phyloP scores from a whole-genome alignment of 2,797 vertebrate species.

The Streptopelia turtur region DNA sequence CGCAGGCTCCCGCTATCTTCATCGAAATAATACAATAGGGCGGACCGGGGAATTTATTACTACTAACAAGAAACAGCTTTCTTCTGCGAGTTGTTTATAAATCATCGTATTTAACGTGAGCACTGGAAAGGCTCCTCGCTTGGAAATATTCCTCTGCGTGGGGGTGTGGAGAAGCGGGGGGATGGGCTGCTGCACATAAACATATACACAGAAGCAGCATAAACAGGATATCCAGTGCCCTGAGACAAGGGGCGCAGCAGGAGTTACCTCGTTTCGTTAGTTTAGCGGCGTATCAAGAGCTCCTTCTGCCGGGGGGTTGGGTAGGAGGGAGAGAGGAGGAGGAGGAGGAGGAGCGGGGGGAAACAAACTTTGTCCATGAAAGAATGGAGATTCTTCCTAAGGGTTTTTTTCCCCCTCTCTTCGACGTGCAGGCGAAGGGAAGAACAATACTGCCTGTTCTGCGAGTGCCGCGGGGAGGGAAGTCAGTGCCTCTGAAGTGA shows the following conservation, averaged over 20 bases:
- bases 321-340: background rate
- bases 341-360: background rate
- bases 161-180: constrained; percentile 53
- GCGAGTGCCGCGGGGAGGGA: background rate
- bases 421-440: background rate
- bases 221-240: constrained; percentile 29
- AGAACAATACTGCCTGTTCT: constrained; percentile 19
- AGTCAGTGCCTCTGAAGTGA: background rate
- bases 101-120: constrained; percentile 66
- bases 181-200: constrained; percentile 57
- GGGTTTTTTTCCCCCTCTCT: background rate
- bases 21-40: constrained; percentile 61
- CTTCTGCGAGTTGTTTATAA: constrained; percentile 75
- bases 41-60: constrained; percentile 70
- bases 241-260: constrained; percentile 37
- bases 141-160: constrained; percentile 63
- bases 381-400: background rate
- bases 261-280: constrained; percentile 44
- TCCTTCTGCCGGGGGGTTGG: constrained; percentile 4
- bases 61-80: constrained; percentile 71
- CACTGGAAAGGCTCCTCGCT: constrained; percentile 44
- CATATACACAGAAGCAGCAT: constrained; percentile 18
- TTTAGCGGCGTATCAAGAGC: constrained; percentile 38
- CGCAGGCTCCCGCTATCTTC: constrained; percentile 50
- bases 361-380: background rate